A percentile compares a stretch with the other conserved stretches of the same genome.
Evolutionary conservation across 2,113 vertebrate genomes (phyloP).

Genomic region (Oxyruncus cristatus): DNA sequence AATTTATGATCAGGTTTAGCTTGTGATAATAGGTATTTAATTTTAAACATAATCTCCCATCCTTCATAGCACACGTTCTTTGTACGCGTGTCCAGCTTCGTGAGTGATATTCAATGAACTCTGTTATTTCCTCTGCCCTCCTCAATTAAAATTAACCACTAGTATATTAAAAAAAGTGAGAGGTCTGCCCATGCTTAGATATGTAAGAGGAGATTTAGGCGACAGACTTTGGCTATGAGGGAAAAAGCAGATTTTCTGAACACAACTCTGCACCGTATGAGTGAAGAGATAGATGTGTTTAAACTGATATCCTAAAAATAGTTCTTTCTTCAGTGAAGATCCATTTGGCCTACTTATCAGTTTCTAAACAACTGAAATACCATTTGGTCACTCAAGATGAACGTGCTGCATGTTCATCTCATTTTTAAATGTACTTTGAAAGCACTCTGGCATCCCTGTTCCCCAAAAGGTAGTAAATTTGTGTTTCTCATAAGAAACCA

Average conservation of each 20-base stretch:
- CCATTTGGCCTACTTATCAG: conserved; percentile 47
- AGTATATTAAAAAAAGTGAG: not conserved
- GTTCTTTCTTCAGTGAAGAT: conserved; percentile 34
- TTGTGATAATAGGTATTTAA: not conserved
- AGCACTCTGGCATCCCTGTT: not conserved
- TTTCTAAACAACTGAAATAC: conserved; percentile 35
- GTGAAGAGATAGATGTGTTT: not conserved
- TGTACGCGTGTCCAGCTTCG: not conserved
- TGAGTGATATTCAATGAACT: not conserved
- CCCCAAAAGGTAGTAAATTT: not conserved
- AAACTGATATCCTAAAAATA: conserved; percentile 44
- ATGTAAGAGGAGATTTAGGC: not conserved
- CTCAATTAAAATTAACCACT: not conserved
- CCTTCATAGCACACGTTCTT: not conserved
- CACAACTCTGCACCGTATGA: not conserved
- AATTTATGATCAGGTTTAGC: not conserved
- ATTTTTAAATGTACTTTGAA: not conserved
- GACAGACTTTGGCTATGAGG: not conserved
- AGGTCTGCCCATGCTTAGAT: not conserved
- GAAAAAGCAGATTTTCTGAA: not conserved
- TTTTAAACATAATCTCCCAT: not conserved
- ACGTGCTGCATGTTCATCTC: not conserved
- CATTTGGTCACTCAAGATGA: conserved; percentile 44
- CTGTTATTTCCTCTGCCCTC: not conserved
- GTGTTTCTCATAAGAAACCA: not conserved